Base-by-base conservation (phyloP, 2,888 invertebrate genomes). In the Drosophila ezoana region DNA sequence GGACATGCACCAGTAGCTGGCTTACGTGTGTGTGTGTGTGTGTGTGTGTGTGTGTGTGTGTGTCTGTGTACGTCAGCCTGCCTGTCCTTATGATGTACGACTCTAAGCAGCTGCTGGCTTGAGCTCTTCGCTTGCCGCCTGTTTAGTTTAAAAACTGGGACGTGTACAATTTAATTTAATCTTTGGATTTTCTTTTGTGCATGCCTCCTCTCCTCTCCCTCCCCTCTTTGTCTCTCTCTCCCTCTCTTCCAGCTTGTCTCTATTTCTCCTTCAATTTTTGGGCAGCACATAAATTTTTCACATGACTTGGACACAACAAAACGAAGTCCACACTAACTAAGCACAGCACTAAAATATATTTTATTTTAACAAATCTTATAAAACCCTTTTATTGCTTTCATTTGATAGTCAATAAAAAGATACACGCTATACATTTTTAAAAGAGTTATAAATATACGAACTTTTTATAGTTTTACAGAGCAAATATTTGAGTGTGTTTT, bases 131-230 rank as follows among this genome's bases (percentile, higher is more conserved):
- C 52, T 41, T 58, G 67, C 51, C 67, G 68, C 67, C 81, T 74
- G 79, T 79, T 81, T 77, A 84, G 89, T 87, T 86, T 87, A 69
- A 81, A 81, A 84, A 88, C 83, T 80, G 81, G 80, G 71, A 89
- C 85, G 85, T 89, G 85, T 75, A 87, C 89, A 85, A 87, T 85
- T 85, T 84, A 89, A 89, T 85, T 89, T 85, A 89, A 85, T 85
- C 89, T 83, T 70, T 57, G 72, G 80, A 81, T 73, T 87, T 82
- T 63, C 67, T 54, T 72, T 79, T 76, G 70, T 70, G 70, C 72
- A 67, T 57, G 56, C 51, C 48, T 54, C 53, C 48, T 40, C 47
- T 37, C 14, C 35, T 32, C 20, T 16, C 5, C 23, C 32, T 1
- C 23, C 32, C 3, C 23, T 9, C 40, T 6, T 53, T n/a, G 13